phyloP scores from a whole-genome alignment of 1,140 invertebrate species.

The Lanistes nyassanus region DNA sequence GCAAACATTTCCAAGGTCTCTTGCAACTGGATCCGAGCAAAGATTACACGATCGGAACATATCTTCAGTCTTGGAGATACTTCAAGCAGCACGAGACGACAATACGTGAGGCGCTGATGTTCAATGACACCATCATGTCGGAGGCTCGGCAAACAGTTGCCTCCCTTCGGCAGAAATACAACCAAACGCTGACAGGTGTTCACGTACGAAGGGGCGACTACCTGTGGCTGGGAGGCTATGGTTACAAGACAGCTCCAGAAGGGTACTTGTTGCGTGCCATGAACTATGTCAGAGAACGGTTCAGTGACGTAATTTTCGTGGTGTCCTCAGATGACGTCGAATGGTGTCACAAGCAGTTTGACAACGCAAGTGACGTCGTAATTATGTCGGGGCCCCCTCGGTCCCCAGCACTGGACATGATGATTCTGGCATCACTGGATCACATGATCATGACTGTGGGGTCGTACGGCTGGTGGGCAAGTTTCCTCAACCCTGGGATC shows the following conservation, averaged over 20 bases:
- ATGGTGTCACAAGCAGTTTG: background rate
- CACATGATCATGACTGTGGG: conserved; percentile 51
- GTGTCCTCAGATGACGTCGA: background rate
- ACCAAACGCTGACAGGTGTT: conserved; percentile 38
- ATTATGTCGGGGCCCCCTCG: background rate
- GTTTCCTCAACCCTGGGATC: conserved; percentile 42
- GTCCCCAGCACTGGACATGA: conserved; percentile 46
- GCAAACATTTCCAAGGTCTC: conserved; percentile 35
- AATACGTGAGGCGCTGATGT: conserved; percentile 39
- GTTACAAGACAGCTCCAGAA: background rate
- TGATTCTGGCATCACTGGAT: conserved; percentile 39
- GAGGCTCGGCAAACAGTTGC: conserved; percentile 25
- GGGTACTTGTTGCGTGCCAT: conserved; percentile 14
- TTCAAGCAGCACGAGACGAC: conserved; percentile 33
- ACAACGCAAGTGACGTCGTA: background rate
- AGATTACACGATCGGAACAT: conserved; percentile 31
- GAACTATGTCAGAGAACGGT: conserved; percentile 2
- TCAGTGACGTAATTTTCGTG: background rate
- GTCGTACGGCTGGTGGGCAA: conserved; percentile 53
- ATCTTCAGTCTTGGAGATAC: conserved; percentile 53
- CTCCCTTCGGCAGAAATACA: conserved; percentile 17
- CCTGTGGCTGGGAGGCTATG: too few relatives aligned
- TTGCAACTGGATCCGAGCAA: conserved; percentile 23
- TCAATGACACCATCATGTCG: conserved; percentile 31
- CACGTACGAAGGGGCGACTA: conserved; percentile 52